phyloP scores from a whole-genome alignment of 1,140 invertebrate genomes.

The Heliconius melpomene region DNA sequence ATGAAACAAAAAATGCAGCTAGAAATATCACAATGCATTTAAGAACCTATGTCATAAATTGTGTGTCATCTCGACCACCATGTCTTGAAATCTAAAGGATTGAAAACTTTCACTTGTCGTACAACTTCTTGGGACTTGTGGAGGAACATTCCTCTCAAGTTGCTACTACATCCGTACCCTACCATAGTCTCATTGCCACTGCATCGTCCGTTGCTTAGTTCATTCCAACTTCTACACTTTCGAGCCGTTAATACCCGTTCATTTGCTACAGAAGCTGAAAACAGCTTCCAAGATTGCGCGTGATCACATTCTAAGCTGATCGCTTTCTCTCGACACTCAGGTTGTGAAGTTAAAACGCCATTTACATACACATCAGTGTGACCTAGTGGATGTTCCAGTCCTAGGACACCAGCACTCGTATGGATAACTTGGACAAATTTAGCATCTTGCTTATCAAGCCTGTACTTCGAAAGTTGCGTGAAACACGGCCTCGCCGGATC shows the following conservation, averaged over 20 bases:
- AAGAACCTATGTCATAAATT: background rate
- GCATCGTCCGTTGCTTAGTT: constrained; percentile 50
- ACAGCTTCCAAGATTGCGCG: constrained; percentile 61
- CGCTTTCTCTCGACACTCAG: constrained; percentile 53
- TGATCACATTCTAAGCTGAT: constrained; percentile 65
- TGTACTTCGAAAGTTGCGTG: constrained; percentile 56
- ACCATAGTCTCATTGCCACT: constrained; percentile 50
- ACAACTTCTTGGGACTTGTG: constrained; percentile 48
- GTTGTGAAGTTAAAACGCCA: constrained; percentile 56
- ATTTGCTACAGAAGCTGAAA: constrained; percentile 54
- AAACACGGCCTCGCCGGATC: constrained; percentile 88
- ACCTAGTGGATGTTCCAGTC: constrained; percentile 69
- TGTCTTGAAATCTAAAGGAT: constrained; percentile 54
- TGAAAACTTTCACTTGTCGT: constrained; percentile 47
- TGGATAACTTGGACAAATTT: constrained; percentile 79
- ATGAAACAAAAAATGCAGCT: too few species aligned
- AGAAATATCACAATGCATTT: too few species aligned
- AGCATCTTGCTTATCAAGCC: constrained; percentile 68
- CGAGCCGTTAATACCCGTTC: constrained; percentile 45
- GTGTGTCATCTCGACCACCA: constrained; percentile 45
- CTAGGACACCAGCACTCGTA: constrained; percentile 71
- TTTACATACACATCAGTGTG: constrained; percentile 68
- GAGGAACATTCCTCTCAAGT: constrained; percentile 56
- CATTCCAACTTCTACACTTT: constrained; percentile 53
- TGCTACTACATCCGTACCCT: constrained; percentile 52